Conservation (phyloP, 2,888 invertebrate genomes). For the Chalcis sispes region DNA sequence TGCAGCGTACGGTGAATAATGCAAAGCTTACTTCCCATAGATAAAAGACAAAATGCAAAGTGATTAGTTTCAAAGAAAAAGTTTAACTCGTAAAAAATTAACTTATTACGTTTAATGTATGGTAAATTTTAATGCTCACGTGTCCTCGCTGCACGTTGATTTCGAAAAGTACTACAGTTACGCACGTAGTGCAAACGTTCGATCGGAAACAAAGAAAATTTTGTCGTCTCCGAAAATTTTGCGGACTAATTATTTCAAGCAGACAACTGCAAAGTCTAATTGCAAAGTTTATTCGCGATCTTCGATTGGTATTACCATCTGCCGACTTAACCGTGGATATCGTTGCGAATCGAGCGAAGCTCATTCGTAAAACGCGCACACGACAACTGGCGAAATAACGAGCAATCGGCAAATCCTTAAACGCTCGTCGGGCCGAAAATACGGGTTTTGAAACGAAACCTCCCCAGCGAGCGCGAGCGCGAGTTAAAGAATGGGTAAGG, state of each 20-base stretch:
- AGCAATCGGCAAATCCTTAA: slow-evolving; percentile 44
- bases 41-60: too few species aligned
- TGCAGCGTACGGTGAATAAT: too few species aligned
- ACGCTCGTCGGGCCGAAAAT: slow-evolving; percentile 60
- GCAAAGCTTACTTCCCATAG: too few species aligned
- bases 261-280: slow-evolving; percentile 5
- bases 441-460: slow-evolving; percentile 60
- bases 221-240: not conserved
- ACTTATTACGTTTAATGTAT: too few species aligned
- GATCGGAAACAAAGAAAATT: too few species aligned
- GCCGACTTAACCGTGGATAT: slow-evolving; percentile 47
- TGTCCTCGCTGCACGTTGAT: too few species aligned
- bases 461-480: not conserved
- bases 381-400: slow-evolving; percentile 36
- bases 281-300: slow-evolving; percentile 13
- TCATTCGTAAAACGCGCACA: slow-evolving; percentile 20
- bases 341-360: slow-evolving; percentile 2
- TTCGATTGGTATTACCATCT: slow-evolving; percentile 37
- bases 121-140: too few species aligned
- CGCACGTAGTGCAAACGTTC: too few species aligned
- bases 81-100: too few species aligned
- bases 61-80: too few species aligned
- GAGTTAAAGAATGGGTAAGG: slow-evolving; percentile 37
- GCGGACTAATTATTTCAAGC: too few species aligned
- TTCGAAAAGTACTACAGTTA: too few species aligned